These are phyloP conservation scores for Chalcosyrphus nemorum DNA, from an alignment of 2,888 invertebrate species.

Conservation along the genomic window DNA sequence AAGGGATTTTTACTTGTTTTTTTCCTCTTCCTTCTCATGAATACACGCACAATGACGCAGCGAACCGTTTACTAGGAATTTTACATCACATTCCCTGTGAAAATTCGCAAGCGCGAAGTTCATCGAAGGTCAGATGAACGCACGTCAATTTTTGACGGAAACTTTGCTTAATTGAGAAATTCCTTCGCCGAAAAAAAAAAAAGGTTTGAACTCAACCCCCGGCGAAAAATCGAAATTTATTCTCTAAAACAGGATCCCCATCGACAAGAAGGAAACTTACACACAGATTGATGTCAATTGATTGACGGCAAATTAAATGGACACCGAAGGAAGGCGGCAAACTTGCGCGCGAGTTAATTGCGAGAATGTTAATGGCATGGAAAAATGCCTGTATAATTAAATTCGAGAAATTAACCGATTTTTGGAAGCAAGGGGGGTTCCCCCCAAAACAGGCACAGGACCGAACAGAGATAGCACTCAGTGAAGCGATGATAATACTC, in stretches of 20 bases:
- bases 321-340: neutral
- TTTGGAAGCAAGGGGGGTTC: too few relatives aligned
- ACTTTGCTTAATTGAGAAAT: slow-evolving; percentile 49
- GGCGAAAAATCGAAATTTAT: slow-evolving; percentile 34
- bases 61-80: neutral
- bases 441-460: neutral
- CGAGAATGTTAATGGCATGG: slow-evolving; percentile 51
- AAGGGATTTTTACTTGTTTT: neutral
- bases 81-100: neutral
- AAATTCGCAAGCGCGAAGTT: slow-evolving; percentile 25
- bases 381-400: slow-evolving; percentile 59
- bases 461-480: neutral
- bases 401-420: slow-evolving; percentile 47
- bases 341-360: slow-evolving; percentile 5
- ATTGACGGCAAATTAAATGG: slow-evolving; percentile 61
- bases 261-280: neutral
- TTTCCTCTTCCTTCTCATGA: neutral
- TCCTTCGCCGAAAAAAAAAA: neutral
- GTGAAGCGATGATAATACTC: neutral
- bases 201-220: neutral
- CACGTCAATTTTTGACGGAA: slow-evolving; percentile 9
- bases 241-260: neutral
- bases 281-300: slow-evolving; percentile 49
- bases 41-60: slow-evolving; percentile 2
- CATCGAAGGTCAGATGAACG: slow-evolving; percentile 6